Base-by-base conservation (phyloP, 2,797 vertebrate genomes). In the Rhinatrema bivittatum region DNA sequence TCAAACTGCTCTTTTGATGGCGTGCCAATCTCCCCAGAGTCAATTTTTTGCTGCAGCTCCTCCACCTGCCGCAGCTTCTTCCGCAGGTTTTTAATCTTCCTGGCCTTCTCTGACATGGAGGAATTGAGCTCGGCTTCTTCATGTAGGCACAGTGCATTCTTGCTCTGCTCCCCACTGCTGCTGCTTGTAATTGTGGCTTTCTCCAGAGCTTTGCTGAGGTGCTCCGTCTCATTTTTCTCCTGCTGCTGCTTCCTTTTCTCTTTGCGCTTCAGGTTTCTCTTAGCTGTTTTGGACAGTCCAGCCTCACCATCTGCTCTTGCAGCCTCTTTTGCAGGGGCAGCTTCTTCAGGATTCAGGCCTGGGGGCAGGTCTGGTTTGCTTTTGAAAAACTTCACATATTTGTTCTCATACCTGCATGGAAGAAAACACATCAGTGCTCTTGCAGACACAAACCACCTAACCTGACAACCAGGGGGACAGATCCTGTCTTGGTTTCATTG, bases 321-420 rank as follows among this genome's bases (percentile, higher is more conserved):
- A 26, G 52, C 54, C 28, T 47, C 56, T 36, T 69, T 78, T 30
- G 42, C 65, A 4, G 56, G 11, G 0, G 52, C 34, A 0, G 9
- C 70, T 32, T 13, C 82, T 21, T 62, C 67, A 6, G 5, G 80
- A 58, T 36, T 91, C 68, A 97, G 64, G 14, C 94, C 94, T 0
- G 93, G 93, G 0, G 94, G 94, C 16, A 97, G 76, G 17, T 93
- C 92, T 0, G 94, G 91, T 74, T 98, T 97, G 69, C 90, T 89
- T 68, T 92, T 93, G 68, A 97, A 97, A 60, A 98, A 98, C 74
- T 96, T 98, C 15, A 98, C 94, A 33, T 86, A 96, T 48, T 98
- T 98, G 72, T 97, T 97, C 77, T 98, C 94, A 42, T 98, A 97
- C 25, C 82, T 85, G 64, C 16, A 30, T 23, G 8, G 48, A 53